Base-by-base conservation (phyloP, 2,888 invertebrate genomes). In the Folsomia candida region DNA sequence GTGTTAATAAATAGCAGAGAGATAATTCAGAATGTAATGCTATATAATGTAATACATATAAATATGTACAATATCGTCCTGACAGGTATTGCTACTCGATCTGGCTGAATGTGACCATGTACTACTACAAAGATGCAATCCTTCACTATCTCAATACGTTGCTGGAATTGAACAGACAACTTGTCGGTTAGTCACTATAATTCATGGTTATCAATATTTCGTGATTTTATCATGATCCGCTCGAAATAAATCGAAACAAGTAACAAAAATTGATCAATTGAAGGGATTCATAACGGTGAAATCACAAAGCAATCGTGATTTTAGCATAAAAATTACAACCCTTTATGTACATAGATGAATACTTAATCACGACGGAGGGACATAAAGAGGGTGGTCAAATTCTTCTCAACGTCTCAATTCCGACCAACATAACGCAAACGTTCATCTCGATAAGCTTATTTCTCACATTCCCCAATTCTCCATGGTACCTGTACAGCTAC, bases 401-500 rank as follows among this genome's bases (percentile, higher is more conserved):
- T 2, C 62, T 74, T 0, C 66, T 74, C 0, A 69, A 71, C 18
- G 26, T 74, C n/a, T 71, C 69, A 47, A 67, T 71, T n/a, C 73
- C 67, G 0, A 69, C 71, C 0, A 74, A 74, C 26, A 69, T 51
- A 0, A 69, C 57, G 28, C 73, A 74, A 60, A 71, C 69, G 0
- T 69, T 71, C 60, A 66, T 69, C 0, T 75, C 69, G 0, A 68
- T 68, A 6, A 57, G 67, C 3, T 47, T 75, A 0, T 75, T 75
- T 27, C 37, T 70, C 0, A 57, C 69, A 14, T 68, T 68, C n/a
- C 75, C 75, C 0, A 72, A 51, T 27, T 72, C 72, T 28, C 75
- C 75, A 0, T 75, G 75, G 75, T 75, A 75, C 63, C 20, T 75
- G 3, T 72, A 72, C 51, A 70, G 70, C 6, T 74, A 68, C 68